Conservation (phyloP, 2,888 invertebrate species). For the Chrysolina americana region DNA sequence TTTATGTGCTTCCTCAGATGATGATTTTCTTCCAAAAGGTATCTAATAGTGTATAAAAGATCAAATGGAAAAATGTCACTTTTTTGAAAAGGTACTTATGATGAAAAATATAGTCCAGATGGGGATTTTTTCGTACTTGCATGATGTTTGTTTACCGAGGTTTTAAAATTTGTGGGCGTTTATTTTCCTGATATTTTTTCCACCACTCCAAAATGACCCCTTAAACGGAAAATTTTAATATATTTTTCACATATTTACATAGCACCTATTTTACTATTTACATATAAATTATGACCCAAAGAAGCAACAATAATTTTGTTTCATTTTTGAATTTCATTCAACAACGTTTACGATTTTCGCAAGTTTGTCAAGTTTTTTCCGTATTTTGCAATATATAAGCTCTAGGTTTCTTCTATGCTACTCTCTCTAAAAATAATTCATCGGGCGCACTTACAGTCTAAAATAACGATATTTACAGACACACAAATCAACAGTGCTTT, state of each 20-base stretch:
- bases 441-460: slow-evolving; percentile 49
- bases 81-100: no score
- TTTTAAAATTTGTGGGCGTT: no score
- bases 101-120: no score
- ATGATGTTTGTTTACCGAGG: no score
- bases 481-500: slow-evolving; percentile 66
- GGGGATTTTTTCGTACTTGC: no score
- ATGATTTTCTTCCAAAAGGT: no score
- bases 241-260: slow-evolving; percentile 41
- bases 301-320: slow-evolving; percentile 16
- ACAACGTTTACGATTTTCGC: background rate
- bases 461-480: slow-evolving; percentile 53
- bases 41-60: no score
- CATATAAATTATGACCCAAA: slow-evolving; percentile 50
- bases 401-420: slow-evolving; percentile 46
- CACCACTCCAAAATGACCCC: background rate
- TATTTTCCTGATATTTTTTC: background rate
- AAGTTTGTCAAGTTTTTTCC: slow-evolving; percentile 8
- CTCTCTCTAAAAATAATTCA: slow-evolving; percentile 47
- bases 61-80: no score
- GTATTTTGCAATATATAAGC: slow-evolving; percentile 41
- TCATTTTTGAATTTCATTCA: slow-evolving; percentile 33
- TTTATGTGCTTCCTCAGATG: no score
- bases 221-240: background rate
- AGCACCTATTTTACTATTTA: slow-evolving; percentile 60